Evolutionary conservation across 2,888 invertebrate species (phyloP).

Genomic region (Oscheius sp.): DNA sequence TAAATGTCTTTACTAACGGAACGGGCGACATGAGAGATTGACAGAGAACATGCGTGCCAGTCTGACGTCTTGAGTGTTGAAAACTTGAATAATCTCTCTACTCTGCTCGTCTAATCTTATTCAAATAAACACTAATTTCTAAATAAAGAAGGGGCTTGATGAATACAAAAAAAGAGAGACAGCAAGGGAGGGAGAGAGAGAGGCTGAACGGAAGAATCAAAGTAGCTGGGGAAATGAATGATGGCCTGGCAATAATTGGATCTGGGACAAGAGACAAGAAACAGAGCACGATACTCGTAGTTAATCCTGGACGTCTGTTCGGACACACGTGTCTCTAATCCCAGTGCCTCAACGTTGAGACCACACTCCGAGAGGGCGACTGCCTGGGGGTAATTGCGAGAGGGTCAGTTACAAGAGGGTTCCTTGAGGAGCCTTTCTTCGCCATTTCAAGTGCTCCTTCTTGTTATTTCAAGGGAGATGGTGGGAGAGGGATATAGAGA

Average conservation of each 20-base stretch:
- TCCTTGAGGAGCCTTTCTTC: background rate
- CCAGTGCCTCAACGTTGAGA: constrained; percentile 7
- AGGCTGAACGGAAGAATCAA: background rate
- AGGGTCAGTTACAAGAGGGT: constrained; percentile 11
- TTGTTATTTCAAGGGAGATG: background rate
- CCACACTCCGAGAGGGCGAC: constrained; percentile 2
- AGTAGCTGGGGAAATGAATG: background rate
- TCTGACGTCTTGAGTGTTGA: too few relatives aligned
- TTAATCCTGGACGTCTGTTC: constrained; percentile 20
- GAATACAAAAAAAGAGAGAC: background rate
- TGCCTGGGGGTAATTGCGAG: constrained; percentile 18
- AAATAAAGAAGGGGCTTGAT: background rate
- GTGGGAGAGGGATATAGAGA: background rate
- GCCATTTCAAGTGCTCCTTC: background rate
- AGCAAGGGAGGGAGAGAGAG: background rate
- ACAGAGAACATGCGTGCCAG: too few relatives aligned
- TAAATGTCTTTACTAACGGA: too few relatives aligned
- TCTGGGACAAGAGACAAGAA: too few relatives aligned
- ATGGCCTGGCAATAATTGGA: background rate
- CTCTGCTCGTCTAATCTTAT: too few relatives aligned
- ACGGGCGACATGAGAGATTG: too few relatives aligned
- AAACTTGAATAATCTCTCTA: too few relatives aligned
- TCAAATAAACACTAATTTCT: background rate
- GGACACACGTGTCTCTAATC: constrained; percentile 26
- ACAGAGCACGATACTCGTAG: background rate